phyloP scores from a whole-genome alignment of 2,888 invertebrate species.

The Leptinotarsa rubiginosa region DNA sequence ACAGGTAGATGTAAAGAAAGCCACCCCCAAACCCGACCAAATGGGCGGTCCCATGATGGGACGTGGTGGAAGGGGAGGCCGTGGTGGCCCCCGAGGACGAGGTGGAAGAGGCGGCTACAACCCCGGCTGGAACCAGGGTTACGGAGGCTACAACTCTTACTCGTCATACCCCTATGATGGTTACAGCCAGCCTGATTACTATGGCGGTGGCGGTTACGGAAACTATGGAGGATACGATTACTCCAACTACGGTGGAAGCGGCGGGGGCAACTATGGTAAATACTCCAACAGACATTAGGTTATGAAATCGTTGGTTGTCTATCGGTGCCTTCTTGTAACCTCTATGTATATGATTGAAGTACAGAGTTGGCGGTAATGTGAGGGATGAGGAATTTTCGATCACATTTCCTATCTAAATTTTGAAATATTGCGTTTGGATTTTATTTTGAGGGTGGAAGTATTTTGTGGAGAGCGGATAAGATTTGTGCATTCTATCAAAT shows the following conservation, averaged over 20 bases:
- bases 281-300: slow-evolving; percentile 65
- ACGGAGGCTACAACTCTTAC: slow-evolving; percentile 57
- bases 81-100: slow-evolving; percentile 76
- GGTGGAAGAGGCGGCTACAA: slow-evolving; percentile 76
- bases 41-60: slow-evolving; percentile 66
- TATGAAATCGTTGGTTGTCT: slow-evolving; percentile 29
- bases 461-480: not conserved
- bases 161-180: slow-evolving; percentile 68
- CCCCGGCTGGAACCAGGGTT: slow-evolving; percentile 71
- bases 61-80: slow-evolving; percentile 76
- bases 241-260: slow-evolving; percentile 71
- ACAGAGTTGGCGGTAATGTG: slow-evolving; percentile 30
- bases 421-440: not conserved
- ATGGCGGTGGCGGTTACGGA: slow-evolving; percentile 44
- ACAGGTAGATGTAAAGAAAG: slow-evolving; percentile 93
- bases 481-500: not conserved
- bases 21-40: slow-evolving; percentile 89
- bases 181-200: slow-evolving; percentile 69
- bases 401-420: not conserved
- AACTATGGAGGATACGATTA: slow-evolving; percentile 77
- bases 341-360: slow-evolving; percentile 35
- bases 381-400: slow-evolving; percentile 1
- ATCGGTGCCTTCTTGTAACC: slow-evolving; percentile 27
- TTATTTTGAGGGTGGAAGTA: not conserved
- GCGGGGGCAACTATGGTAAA: slow-evolving; percentile 81